Percentiles rank a stretch among this genome's conserved stretches.
These are phyloP conservation scores for Drosophila kurseongensis DNA, from an alignment of 1,140 invertebrate genomes.

Conservation along the genomic window DNA sequence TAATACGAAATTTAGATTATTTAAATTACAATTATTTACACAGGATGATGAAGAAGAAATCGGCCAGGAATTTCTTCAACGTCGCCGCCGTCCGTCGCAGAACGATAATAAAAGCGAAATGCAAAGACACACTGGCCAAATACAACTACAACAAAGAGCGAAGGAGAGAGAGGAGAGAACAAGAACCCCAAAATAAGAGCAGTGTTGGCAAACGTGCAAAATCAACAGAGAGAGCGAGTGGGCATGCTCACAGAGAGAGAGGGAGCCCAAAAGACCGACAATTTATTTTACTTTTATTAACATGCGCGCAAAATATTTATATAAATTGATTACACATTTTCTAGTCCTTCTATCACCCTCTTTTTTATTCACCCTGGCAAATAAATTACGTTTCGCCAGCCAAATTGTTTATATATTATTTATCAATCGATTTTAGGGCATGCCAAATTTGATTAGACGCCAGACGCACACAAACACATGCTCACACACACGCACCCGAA, in stretches of 20 bases:
- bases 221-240: slow-evolving; percentile 18
- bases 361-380: not conserved
- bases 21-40: slow-evolving; percentile 83
- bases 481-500: slow-evolving; percentile 2
- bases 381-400: slow-evolving; percentile 30
- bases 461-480: slow-evolving; percentile 41
- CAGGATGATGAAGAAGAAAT: slow-evolving; percentile 79
- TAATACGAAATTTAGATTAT: slow-evolving; percentile 71
- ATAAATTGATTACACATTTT: slow-evolving; percentile 43
- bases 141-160: slow-evolving; percentile 33
- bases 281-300: slow-evolving; percentile 42
- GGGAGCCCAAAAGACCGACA: slow-evolving; percentile 27
- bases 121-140: slow-evolving; percentile 60
- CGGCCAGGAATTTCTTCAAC: slow-evolving; percentile 73
- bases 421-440: slow-evolving; percentile 61
- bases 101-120: slow-evolving; percentile 83
- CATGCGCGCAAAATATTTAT: slow-evolving; percentile 47
- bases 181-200: slow-evolving; percentile 22
- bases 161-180: slow-evolving; percentile 28
- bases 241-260: slow-evolving; percentile 30
- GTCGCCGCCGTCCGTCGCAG: slow-evolving; percentile 71
- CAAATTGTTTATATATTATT: slow-evolving; percentile 61
- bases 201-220: slow-evolving; percentile 34
- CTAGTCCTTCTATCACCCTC: slow-evolving; percentile 13
- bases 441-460: slow-evolving; percentile 60